A percentile compares a stretch with the other conserved stretches of the same genome.
Evolutionary conservation across 2,797 vertebrate species (phyloP).

Genomic region (Malurus splendens): DNA sequence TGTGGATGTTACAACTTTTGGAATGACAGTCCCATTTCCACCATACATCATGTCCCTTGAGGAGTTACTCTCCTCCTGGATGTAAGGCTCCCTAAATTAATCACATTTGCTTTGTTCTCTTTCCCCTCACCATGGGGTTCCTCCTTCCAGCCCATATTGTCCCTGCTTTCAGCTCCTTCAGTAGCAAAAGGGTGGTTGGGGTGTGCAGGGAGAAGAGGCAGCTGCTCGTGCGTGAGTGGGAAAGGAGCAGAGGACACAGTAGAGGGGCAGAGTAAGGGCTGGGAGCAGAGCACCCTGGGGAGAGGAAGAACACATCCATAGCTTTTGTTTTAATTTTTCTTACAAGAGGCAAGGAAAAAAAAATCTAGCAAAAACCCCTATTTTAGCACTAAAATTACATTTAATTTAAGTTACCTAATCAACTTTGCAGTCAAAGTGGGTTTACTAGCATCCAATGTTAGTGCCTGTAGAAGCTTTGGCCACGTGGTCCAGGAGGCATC

Average conservation of each 20-base stretch:
- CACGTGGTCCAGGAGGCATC: neutral
- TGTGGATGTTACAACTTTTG: neutral
- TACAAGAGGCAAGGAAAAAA: neutral
- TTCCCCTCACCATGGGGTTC: neutral
- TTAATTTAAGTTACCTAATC: neutral
- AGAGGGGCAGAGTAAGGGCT: neutral
- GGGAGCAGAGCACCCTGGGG: neutral
- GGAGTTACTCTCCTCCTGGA: neutral
- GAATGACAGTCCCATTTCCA: neutral
- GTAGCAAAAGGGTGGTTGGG: neutral
- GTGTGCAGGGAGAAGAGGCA: neutral
- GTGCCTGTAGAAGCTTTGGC: neutral
- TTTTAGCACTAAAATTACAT: neutral
- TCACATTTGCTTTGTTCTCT: neutral
- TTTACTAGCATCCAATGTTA: neutral
- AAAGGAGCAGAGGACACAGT: neutral
- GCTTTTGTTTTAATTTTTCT: neutral
- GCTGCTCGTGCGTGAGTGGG: fast-evolving
- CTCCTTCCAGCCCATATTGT: neutral
- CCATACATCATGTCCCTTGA: neutral
- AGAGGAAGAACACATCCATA: neutral
- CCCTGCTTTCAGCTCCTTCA: neutral
- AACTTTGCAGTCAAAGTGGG: neutral
- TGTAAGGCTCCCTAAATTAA: neutral
- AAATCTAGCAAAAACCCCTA: neutral